A percentile compares a stretch with the other conserved stretches of the same genome.
These are phyloP conservation scores for Noctilio leporinus DNA, from an alignment of 2,113 vertebrate genomes.

Conservation along the genomic window DNA sequence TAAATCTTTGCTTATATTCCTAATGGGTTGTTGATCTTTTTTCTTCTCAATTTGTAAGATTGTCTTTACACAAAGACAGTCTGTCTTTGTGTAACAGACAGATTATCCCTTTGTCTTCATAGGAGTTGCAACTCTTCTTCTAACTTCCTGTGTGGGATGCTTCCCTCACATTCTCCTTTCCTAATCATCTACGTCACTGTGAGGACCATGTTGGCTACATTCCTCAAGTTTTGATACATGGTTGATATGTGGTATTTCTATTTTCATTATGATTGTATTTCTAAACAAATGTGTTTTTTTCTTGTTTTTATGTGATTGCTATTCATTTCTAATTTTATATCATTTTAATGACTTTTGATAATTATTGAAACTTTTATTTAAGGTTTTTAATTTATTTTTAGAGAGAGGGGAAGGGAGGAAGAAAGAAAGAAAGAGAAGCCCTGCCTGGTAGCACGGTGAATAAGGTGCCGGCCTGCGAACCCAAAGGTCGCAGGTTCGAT, in stretches of 20 bases:
- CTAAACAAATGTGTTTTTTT: background rate
- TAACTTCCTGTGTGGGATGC: background rate
- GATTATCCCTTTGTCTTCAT: background rate
- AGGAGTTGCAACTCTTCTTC: background rate
- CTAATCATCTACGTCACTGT: background rate
- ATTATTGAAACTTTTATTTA: background rate
- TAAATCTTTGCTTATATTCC: background rate
- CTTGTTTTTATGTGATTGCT: background rate
- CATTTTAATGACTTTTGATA: background rate
- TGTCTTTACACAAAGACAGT: no score
- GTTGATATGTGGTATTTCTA: background rate
- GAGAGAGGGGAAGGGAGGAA: background rate
- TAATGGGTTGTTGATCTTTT: background rate
- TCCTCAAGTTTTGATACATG: background rate
- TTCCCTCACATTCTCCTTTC: background rate
- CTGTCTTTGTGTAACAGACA: background rate
- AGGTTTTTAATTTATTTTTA: background rate
- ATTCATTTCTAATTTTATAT: background rate
- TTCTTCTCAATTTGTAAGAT: background rate
- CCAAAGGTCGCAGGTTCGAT: no score
- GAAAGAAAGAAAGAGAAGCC: background rate
- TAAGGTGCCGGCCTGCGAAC: no score
- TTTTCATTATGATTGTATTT: background rate
- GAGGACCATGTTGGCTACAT: background rate
- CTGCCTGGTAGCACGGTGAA: no score